Percentiles rank a stretch among this genome's conserved stretches.
Evolutionary conservation across 2,888 invertebrate species (phyloP).

Genomic region (Cotesia congregata): DNA sequence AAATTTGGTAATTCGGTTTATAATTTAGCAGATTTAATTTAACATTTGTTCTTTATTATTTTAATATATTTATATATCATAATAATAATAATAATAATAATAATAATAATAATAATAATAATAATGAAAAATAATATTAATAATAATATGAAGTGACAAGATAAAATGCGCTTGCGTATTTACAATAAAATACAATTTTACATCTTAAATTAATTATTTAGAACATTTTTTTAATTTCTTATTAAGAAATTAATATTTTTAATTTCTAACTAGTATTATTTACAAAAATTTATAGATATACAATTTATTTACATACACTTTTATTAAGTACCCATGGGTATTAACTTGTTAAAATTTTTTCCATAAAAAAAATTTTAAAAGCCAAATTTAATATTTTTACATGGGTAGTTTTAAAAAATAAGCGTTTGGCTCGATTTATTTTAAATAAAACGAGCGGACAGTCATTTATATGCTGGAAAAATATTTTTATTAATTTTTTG

Average conservation of each 20-base stretch:
- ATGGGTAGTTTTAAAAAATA: background rate
- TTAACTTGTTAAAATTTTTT: conserved; percentile 52
- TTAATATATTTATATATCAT: background rate
- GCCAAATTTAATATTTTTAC: background rate
- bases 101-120: no score
- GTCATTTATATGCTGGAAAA: background rate
- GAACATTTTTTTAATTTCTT: background rate
- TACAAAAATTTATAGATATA: conserved; percentile 27
- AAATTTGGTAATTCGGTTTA: conserved; percentile 1
- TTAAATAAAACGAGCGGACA: conserved; percentile 1
- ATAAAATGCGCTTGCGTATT: background rate
- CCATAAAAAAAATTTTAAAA: background rate
- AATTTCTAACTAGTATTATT: conserved; percentile 8
- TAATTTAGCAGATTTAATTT: background rate
- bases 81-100: background rate
- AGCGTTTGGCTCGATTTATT: background rate
- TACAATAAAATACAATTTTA: conserved; percentile 1
- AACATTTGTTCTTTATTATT: background rate
- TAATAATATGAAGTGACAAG: background rate
- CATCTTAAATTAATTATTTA: background rate
- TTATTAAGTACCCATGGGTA: conserved; percentile 62
- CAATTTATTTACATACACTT: conserved; percentile 25
- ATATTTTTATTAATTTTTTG: no score
- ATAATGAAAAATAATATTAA: background rate
- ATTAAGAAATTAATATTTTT: background rate